Conservation (phyloP, 2,113 vertebrate species). For the Phalacrocorax aristotelis region DNA sequence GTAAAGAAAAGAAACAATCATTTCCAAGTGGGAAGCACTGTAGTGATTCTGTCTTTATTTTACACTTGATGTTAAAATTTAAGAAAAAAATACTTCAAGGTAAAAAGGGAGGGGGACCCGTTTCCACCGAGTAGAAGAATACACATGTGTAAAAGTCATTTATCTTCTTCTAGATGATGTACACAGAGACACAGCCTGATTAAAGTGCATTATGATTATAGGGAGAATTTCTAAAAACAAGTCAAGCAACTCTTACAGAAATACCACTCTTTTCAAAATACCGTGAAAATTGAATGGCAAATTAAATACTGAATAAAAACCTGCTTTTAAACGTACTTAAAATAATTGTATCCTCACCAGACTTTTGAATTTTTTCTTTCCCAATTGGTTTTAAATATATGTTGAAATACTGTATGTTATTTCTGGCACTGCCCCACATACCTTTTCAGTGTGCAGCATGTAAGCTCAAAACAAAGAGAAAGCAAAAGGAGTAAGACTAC, state of each 20-base stretch:
- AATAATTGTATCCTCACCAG: not conserved
- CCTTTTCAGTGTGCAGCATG: not conserved
- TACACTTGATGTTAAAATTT: not conserved
- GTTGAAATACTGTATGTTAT: not conserved
- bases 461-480: not conserved
- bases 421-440: not conserved
- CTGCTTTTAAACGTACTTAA: not conserved
- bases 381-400: not conserved
- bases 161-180: not conserved
- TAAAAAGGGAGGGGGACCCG: not conserved
- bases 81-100: not conserved
- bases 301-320: not conserved
- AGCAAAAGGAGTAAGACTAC: not conserved
- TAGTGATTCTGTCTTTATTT: not conserved
- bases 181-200: not conserved
- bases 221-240: not conserved
- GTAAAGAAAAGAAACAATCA: not conserved
- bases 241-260: not conserved
- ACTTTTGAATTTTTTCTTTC: not conserved
- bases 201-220: not conserved
- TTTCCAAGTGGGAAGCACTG: not conserved
- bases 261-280: conserved; percentile 11
- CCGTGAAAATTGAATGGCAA: not conserved
- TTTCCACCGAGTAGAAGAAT: not conserved
- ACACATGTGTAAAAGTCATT: not conserved